Conservation (phyloP, 2,888 invertebrate genomes). For the Malachius bipustulatus region DNA sequence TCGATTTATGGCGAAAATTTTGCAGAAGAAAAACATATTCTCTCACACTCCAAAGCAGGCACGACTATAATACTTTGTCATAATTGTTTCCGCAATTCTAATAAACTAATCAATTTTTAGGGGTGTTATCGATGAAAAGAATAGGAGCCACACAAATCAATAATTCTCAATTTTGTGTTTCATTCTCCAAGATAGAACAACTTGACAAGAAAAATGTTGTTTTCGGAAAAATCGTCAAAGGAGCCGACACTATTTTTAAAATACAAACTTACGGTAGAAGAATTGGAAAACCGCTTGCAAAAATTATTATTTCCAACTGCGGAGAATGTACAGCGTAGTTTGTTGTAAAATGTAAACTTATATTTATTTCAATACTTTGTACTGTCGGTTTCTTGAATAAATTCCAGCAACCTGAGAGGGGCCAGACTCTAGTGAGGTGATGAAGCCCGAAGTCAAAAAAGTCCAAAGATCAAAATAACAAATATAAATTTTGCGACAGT, state of each 20-base stretch:
- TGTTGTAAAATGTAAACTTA: no score
- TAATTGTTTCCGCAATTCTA: no score
- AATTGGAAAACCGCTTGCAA: constrained; percentile 31
- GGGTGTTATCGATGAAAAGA: constrained; percentile 37
- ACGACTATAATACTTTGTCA: no score
- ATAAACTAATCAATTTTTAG: no score
- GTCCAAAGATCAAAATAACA: no score
- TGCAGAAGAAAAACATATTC: constrained; percentile 36
- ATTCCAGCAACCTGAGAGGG: no score
- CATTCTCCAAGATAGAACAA: constrained; percentile 34
- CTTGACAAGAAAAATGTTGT: constrained; percentile 39
- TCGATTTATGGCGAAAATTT: constrained; percentile 40
- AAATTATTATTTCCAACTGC: constrained; percentile 31
- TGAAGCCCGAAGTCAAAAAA: no score
- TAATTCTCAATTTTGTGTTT: constrained; percentile 42
- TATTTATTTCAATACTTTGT: no score
- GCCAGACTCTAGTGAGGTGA: no score
- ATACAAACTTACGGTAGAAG: constrained; percentile 31
- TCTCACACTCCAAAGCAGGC: constrained; percentile 38
- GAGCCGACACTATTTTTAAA: constrained; percentile 28
- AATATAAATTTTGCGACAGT: no score
- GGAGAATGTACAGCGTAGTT: constrained; percentile 16
- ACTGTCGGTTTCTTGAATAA: no score
- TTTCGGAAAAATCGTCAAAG: constrained; percentile 39
- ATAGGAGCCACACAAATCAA: constrained; percentile 30